Base-by-base conservation (phyloP, 1,140 invertebrate species). In the Aporrectodea caliginosa region DNA sequence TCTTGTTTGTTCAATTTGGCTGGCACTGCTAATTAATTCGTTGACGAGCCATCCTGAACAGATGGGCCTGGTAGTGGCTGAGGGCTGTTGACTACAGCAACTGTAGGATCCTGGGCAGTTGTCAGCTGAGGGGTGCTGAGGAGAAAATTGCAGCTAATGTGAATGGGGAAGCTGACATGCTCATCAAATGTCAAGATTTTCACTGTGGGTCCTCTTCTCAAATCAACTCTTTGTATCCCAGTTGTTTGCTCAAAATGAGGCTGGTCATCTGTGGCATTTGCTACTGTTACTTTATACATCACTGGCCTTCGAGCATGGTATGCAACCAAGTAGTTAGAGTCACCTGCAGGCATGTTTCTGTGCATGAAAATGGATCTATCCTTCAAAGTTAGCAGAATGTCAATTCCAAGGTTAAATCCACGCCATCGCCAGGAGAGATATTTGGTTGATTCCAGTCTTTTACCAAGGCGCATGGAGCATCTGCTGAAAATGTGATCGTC, bases 381-480 rank as follows among this genome's bases (percentile, higher is more conserved):
- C 80, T 92, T 90, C 78, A 91, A 90, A 16, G 91, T 91, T 77
- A 93, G 90, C 30, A 93, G 89, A 30, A 93, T 84, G 87, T 94
- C 93, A 75, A 93, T 86, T n/a, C 93, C 93, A 85, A 92, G 93
- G 83, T 93, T 92, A 83, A 92, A 94, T 30, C 93, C 92, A 6
- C 92, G 93, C 93, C 93, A 94, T 80, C 93, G 88, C 93, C 93
- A 94, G 80, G 92, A 91, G 82, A 93, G 92, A 85, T 92, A 91
- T 1, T 91, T 90, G 6, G 90, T 89, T 81, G 89, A 89, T 0
- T 89, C 86, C 0, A 93, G 85, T 34, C 91, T 88, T 78, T 92
- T 88, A 14, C 92, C 93, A 84, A 92, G 93, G 29, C 92, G 89
- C 81, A 92, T 89, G 82, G 91, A 91, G 43, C 90, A 88, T 31